Evolutionary conservation across 2,113 vertebrate genomes (phyloP).

Genomic region (Ia io): DNA sequence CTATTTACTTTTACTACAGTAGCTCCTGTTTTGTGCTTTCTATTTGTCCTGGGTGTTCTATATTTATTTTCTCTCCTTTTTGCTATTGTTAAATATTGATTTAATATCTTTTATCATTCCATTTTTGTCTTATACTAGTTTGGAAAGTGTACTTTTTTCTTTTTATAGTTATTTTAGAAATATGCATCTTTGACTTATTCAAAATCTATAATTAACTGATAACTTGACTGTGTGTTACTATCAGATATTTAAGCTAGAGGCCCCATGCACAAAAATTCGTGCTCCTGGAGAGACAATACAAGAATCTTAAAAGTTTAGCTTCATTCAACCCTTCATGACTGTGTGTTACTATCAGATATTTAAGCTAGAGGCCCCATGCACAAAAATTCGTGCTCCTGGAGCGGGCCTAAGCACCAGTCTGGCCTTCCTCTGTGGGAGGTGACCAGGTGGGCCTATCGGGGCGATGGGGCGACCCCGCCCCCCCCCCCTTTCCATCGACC

Average conservation of each 20-base stretch:
- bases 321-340: not conserved
- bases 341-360: constrained; percentile 7
- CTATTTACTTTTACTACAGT: not conserved
- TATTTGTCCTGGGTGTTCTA: not conserved
- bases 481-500: no score
- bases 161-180: constrained; percentile 1
- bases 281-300: not conserved
- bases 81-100: not conserved
- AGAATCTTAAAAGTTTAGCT: not conserved
- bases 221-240: not conserved
- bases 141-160: not conserved
- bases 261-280: no score
- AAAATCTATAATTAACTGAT: not conserved
- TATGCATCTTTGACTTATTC: not conserved
- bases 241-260: no score
- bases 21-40: not conserved
- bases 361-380: not conserved
- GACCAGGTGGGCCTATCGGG: no score
- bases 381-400: no score
- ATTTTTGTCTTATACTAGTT: not conserved
- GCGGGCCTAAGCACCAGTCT: no score
- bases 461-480: no score
- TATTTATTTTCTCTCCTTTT: not conserved
- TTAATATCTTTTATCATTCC: not conserved
- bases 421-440: no score